Percentiles rank a stretch among this genome's conserved stretches.
phyloP scores from a whole-genome alignment of 2,888 invertebrate species.

The Stramonita haemastoma region DNA sequence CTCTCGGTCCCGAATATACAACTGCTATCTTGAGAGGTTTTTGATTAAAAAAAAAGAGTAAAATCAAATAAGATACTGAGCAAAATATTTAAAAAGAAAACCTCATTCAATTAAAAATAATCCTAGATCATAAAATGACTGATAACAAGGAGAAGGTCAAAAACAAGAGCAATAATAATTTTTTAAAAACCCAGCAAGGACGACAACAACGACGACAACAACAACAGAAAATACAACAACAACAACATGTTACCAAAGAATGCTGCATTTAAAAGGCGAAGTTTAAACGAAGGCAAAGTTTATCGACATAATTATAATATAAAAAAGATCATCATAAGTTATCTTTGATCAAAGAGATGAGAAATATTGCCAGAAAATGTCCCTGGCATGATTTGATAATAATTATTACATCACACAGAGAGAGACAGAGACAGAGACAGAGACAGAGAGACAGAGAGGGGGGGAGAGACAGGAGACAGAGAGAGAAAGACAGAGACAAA shows the following conservation, averaged over 20 bases:
- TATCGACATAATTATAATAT: not conserved
- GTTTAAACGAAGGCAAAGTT: not conserved
- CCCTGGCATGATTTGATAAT: not conserved
- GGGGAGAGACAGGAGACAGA: not conserved
- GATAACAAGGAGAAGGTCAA: too few relatives aligned
- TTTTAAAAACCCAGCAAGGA: too few relatives aligned
- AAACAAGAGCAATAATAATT: too few relatives aligned
- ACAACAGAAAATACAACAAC: too few relatives aligned
- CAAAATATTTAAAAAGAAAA: too few relatives aligned
- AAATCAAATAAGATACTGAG: not conserved
- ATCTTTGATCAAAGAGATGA: not conserved
- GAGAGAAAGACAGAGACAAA: constrained; percentile 17
- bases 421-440: not conserved
- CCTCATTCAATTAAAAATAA: too few relatives aligned
- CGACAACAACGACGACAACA: too few relatives aligned
- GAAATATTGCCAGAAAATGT: not conserved
- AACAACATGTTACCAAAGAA: too few relatives aligned
- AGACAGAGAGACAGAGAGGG: not conserved
- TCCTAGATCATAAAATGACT: too few relatives aligned
- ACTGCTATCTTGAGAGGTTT: not conserved
- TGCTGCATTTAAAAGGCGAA: too few relatives aligned
- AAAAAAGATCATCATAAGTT: not conserved
- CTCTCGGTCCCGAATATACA: not conserved
- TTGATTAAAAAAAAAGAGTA: not conserved
- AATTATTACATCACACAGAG: not conserved